These are phyloP conservation scores for Uropsilus gracilis DNA, from an alignment of 2,113 vertebrate genomes.

Conservation along the genomic window DNA sequence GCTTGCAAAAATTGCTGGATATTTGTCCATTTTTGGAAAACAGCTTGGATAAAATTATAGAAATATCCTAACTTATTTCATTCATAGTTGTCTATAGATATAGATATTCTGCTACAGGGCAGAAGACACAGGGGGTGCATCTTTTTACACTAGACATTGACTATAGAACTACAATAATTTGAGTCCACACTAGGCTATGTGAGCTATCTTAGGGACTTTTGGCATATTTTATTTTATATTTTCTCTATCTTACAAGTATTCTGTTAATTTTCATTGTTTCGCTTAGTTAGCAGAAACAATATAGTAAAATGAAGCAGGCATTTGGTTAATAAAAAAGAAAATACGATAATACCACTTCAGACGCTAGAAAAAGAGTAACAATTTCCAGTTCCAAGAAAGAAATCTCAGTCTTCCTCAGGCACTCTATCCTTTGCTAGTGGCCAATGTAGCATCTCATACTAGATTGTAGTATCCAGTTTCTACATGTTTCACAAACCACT, in stretches of 20 bases:
- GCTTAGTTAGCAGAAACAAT: slow-evolving; percentile 70
- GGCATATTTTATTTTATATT: neutral
- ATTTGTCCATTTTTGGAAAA: slow-evolving; percentile 52
- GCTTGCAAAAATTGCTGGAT: slow-evolving; percentile 42
- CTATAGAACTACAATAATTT: neutral
- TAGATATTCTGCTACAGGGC: neutral
- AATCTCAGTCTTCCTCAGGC: slow-evolving; percentile 35
- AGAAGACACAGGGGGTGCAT: neutral
- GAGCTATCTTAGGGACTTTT: neutral
- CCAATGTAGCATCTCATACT: neutral
- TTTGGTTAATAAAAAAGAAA: slow-evolving; percentile 40
- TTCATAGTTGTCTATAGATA: neutral
- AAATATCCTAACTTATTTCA: slow-evolving; percentile 17
- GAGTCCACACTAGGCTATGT: neutral
- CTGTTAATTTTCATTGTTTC: slow-evolving; percentile 66
- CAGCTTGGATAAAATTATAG: slow-evolving; percentile 40
- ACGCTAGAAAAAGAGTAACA: slow-evolving; percentile 41
- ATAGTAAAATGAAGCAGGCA: slow-evolving; percentile 62
- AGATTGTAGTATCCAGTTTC: neutral
- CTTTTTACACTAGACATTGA: neutral
- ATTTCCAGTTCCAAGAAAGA: slow-evolving; percentile 12
- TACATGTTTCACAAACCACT: slow-evolving; percentile 17
- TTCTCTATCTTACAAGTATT: slow-evolving; percentile 67
- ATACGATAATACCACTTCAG: neutral
- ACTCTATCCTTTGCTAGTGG: neutral